Evolutionary conservation across 2,113 vertebrate genomes (phyloP), one percentile per base, ranked within the genome.

Genomic region (Abramis brama): DNA sequence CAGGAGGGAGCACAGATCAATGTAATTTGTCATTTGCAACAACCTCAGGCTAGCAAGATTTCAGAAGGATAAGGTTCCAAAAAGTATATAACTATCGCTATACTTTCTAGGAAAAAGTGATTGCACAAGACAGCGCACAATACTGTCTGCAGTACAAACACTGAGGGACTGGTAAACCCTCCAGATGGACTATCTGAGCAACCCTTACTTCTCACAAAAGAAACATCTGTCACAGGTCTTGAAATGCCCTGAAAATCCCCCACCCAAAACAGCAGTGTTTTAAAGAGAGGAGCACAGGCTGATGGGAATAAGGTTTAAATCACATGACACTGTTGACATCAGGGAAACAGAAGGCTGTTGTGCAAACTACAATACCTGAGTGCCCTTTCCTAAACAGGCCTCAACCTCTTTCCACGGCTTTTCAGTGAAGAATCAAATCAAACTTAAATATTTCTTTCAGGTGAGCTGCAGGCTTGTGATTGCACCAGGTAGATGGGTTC

Each of bases 101-200:
- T 15, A 30, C 74, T 39, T 57, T 79, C 21, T n/a, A 15, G 11
- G 33, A 77, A 55, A 77, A 55, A 77, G 6, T 30, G 25, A 55
- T 55, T 30, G 74, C 8, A 55, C 36, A 71, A 71, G 68, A 70
- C 4, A 2, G 52, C 17, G 19, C 33, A 39, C 47, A 55, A 55
- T 55, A 27, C n/a, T 10, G 6, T 50, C 8, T 30, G 47, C 74
- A 30, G 47, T 2, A 19, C 47, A 30, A 25, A 76, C 13, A 80
- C n/a, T 15, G 15, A 80, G 25, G 36, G 5, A 30, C 36, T 52
- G 80, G 8, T 6, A 52, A 68, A 27, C 17, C 13, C 66, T 71
- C 50, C 81, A 83, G 68, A 73, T 73, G 66, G 81, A 43, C 33
- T 2, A n/a, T 73, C 30, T 57, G 81, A 73, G 23, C 50, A 15